Evolutionary conservation across 2,797 vertebrate species (phyloP).

Genomic region (Scolopax bukidnonensis): DNA sequence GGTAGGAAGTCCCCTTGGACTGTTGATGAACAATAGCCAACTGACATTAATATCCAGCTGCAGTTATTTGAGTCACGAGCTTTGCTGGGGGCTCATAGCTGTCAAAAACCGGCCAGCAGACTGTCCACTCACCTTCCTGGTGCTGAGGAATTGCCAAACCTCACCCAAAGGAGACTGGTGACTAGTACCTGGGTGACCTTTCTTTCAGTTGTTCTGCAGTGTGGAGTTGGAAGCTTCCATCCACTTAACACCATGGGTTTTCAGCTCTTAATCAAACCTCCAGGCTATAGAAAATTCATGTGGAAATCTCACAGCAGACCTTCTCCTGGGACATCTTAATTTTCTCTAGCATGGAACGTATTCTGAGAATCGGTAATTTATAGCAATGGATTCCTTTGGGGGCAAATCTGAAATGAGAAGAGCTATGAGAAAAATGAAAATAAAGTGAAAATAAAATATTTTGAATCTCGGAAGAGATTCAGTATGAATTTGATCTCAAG

Average conservation of each 20-base stretch:
- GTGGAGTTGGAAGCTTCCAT: background rate
- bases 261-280: background rate
- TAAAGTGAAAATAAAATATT: slow-evolving; percentile 1
- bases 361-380: background rate
- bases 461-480: background rate
- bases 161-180: background rate
- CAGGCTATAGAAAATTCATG: background rate
- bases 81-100: background rate
- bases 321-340: background rate
- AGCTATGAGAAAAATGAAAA: background rate
- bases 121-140: background rate
- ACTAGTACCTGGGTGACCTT: background rate
- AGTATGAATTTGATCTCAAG: background rate
- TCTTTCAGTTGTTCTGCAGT: background rate
- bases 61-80: background rate
- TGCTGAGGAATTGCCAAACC: background rate
- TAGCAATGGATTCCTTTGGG: background rate
- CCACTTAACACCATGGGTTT: background rate
- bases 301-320: background rate
- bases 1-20: background rate
- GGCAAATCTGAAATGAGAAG: background rate
- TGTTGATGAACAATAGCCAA: background rate
- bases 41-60: background rate
- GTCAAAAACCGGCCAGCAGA: background rate
- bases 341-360: accelerated